Percentiles rank a stretch among this genome's conserved stretches.
Conservation (phyloP, 2,113 vertebrate genomes). For the Bostrychus sinensis region DNA sequence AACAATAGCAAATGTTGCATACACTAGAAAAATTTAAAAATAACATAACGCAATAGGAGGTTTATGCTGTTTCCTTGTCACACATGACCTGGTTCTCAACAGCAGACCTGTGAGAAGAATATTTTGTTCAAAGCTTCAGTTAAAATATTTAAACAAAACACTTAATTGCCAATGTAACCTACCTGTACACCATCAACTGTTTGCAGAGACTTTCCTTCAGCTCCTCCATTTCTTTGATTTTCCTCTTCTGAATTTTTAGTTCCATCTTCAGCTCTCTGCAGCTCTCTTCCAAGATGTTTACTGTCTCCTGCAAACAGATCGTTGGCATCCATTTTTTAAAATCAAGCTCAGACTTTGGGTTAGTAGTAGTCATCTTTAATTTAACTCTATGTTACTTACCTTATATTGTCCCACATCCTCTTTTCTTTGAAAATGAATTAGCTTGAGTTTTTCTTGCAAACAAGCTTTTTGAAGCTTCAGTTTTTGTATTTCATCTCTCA, state of each 20-base stretch:
- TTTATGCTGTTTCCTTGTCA: constrained; percentile 45
- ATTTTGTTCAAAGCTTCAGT: background rate
- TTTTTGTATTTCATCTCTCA: constrained; percentile 83
- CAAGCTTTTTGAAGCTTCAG: constrained; percentile 83
- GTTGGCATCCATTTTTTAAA: no score
- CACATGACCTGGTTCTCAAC: constrained; percentile 27
- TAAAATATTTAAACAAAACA: background rate
- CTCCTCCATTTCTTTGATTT: constrained; percentile 87
- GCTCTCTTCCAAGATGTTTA: constrained; percentile 86
- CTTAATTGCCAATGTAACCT: background rate
- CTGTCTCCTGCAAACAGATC: constrained; percentile 79
- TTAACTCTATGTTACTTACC: constrained; percentile 68
- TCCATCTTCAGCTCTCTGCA: constrained; percentile 85
- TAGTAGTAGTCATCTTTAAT: background rate
- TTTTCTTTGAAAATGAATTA: constrained; percentile 81
- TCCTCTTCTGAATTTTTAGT: constrained; percentile 86
- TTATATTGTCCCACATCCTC: constrained; percentile 86
- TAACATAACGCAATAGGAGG: background rate
- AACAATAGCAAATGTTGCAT: constrained; percentile 12
- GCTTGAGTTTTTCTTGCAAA: constrained; percentile 87
- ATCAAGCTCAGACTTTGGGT: no score
- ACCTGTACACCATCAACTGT: constrained; percentile 88
- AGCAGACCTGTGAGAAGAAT: constrained; percentile 46
- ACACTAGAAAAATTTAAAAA: background rate
- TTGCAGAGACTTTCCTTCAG: constrained; percentile 81